Conservation (phyloP, 2,797 vertebrate genomes). For the Sebastes hubbsi region DNA sequence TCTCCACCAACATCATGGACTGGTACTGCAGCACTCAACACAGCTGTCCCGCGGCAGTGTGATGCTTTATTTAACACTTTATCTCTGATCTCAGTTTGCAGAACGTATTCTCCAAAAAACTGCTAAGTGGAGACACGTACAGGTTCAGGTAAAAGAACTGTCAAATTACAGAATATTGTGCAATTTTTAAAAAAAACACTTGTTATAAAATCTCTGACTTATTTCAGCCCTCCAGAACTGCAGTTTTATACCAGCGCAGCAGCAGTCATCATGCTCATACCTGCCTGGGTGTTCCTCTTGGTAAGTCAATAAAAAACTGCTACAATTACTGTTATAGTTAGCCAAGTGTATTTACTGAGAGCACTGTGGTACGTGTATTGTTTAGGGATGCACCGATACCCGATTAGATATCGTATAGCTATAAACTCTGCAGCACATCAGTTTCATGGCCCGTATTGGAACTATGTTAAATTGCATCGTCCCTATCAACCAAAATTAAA, state of each 20-base stretch:
- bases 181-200: not conserved
- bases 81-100: constrained; percentile 86
- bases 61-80: constrained; percentile 12
- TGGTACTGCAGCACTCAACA: constrained; percentile 79
- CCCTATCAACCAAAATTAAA: too few species aligned
- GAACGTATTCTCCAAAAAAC: constrained; percentile 98
- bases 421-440: too few species aligned
- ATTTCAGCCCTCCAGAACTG: constrained; percentile 90
- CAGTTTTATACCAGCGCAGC: constrained; percentile 98
- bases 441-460: too few species aligned
- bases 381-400: too few species aligned
- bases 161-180: not conserved
- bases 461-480: too few species aligned
- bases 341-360: too few species aligned
- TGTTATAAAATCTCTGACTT: not conserved
- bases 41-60: not conserved
- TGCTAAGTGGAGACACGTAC: constrained; percentile 96
- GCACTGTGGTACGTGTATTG: too few species aligned
- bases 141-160: constrained; percentile 88
- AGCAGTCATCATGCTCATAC: constrained; percentile 93
- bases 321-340: not conserved
- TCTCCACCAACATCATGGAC: constrained; percentile 99
- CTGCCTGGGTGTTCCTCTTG: constrained; percentile 94
- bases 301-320: constrained; percentile 73
- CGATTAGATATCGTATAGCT: too few species aligned